Percentiles rank a stretch among this genome's conserved stretches.
Conservation (phyloP, 2,888 invertebrate species). For the Timema podura region DNA sequence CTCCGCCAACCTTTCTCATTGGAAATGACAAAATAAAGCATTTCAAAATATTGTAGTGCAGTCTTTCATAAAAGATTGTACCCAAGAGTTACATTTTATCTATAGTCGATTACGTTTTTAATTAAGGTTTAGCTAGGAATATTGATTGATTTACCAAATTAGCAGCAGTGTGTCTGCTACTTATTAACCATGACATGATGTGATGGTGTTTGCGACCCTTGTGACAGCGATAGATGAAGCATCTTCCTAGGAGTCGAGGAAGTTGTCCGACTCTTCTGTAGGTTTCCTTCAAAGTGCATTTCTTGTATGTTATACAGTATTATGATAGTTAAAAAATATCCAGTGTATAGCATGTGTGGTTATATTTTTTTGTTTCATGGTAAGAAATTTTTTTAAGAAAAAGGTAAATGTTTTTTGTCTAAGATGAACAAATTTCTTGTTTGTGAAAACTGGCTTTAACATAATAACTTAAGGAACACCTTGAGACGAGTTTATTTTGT, state of each 20-base stretch:
- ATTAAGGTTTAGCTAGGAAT: neutral
- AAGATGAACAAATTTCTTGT: slow-evolving; percentile 10
- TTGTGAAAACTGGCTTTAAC: slow-evolving; percentile 7
- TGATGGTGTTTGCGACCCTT: slow-evolving; percentile 35
- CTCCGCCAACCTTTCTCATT: slow-evolving; percentile 39
- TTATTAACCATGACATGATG: slow-evolving; percentile 27
- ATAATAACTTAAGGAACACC: too few species aligned
- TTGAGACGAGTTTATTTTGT: neutral
- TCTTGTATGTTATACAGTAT: slow-evolving; percentile 89
- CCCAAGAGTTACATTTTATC: slow-evolving; percentile 24
- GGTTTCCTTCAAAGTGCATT: slow-evolving; percentile 84
- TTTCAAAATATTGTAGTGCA: slow-evolving; percentile 22
- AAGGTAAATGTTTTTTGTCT: neutral
- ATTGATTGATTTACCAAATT: slow-evolving; percentile 19
- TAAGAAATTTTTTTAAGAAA: too few species aligned
- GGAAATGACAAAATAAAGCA: slow-evolving; percentile 31
- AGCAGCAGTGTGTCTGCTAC: slow-evolving; percentile 19
- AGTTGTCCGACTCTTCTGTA: slow-evolving; percentile 67
- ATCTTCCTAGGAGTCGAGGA: slow-evolving; percentile 33
- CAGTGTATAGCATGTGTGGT: too few species aligned
- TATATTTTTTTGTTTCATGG: too few species aligned
- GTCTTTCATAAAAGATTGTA: slow-evolving; percentile 25
- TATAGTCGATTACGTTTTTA: slow-evolving; percentile 21
- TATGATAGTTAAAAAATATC: slow-evolving; percentile 56
- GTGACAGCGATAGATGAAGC: slow-evolving; percentile 37